Evolutionary conservation across 2,888 invertebrate species (phyloP), one percentile per base, ranked within the genome.

Genomic region (Mesorhabditis belari): DNA sequence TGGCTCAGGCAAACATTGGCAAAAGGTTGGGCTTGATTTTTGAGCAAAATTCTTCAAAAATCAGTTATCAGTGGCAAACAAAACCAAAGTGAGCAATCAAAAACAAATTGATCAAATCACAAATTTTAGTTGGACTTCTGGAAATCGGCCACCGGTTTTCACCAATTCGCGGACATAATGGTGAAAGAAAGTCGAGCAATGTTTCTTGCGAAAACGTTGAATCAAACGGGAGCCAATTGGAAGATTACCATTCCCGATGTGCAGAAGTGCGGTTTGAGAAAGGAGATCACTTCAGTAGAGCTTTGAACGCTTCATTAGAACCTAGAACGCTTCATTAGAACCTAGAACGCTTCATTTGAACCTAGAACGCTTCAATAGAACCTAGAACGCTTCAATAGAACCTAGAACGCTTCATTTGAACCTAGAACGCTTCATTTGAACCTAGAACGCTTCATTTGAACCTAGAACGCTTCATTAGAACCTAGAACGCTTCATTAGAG

Each of bases 181-280:
- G 87, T 90, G 12, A 87, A 90, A 0, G 88, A 89, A 1, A 86
- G 86, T 63, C 84, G 78, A 3, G 86, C 69, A 19, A 58, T 61
- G 5, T 63, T 87, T 59, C 83, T 87, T 3, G 86, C 86, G 74
- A 85, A 85, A 49, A 86, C 85, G 75, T 82, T 89, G 21, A 58
- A 57, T 9, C 49, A 52, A 17, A 49, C 58, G 2, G 64, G 64
- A 49, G 63, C 69, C 58, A 53, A 56, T 21, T 64, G 57, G 57
- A 60, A 64, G 44, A 61, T 71, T 35, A 66, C 67, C 19, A 67
- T 69, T 57, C 62, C 66, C 25, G 89, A 90, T 81, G 85, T 90
- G 27, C 88, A 89, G 85, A 62, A 72, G 73, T 77, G 52, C 29
- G 63, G 35, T n/a, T n/a, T n/a, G n/a, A n/a, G n/a, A n/a, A n/a